Evolutionary conservation across 2,113 vertebrate genomes (phyloP).

Genomic region (Plotosus lineatus): DNA sequence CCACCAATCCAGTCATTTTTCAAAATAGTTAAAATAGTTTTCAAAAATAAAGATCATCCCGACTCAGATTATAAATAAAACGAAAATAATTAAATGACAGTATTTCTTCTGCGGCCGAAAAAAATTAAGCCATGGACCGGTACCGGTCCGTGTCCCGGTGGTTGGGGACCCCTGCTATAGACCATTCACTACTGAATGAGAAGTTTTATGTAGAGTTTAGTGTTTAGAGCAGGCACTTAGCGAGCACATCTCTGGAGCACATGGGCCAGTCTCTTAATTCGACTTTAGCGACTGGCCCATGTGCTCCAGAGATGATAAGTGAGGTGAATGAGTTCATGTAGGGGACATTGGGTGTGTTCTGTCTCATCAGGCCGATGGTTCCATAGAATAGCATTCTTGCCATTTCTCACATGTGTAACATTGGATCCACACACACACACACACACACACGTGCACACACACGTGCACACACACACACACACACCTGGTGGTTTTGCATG

Average conservation of each 20-base stretch:
- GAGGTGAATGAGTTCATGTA: background rate
- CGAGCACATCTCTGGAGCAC: too few species aligned
- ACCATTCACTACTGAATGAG: too few species aligned
- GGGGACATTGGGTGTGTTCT: background rate
- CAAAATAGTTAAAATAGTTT: too few species aligned
- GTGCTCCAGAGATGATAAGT: background rate
- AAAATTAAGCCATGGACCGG: too few species aligned
- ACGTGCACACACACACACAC: background rate
- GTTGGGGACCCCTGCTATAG: too few species aligned
- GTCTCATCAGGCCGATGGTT: constrained; percentile 35
- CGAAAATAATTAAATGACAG: too few species aligned
- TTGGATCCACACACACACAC: background rate
- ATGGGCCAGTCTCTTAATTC: background rate
- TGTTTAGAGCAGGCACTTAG: background rate
- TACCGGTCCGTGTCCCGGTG: too few species aligned
- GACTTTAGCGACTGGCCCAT: background rate
- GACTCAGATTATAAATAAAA: too few species aligned
- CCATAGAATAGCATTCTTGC: constrained; percentile 52
- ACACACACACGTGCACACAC: constrained; percentile 23
- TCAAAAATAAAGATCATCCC: too few species aligned
- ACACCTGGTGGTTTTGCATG: constrained; percentile 28
- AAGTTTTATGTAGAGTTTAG: too few species aligned
- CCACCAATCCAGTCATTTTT: too few species aligned
- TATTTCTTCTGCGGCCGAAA: too few species aligned
- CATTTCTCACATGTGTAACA: constrained; percentile 20